Evolutionary conservation across 2,113 vertebrate species (phyloP), one percentile per base, ranked within the genome.

Genomic region (Sialia sialis): DNA sequence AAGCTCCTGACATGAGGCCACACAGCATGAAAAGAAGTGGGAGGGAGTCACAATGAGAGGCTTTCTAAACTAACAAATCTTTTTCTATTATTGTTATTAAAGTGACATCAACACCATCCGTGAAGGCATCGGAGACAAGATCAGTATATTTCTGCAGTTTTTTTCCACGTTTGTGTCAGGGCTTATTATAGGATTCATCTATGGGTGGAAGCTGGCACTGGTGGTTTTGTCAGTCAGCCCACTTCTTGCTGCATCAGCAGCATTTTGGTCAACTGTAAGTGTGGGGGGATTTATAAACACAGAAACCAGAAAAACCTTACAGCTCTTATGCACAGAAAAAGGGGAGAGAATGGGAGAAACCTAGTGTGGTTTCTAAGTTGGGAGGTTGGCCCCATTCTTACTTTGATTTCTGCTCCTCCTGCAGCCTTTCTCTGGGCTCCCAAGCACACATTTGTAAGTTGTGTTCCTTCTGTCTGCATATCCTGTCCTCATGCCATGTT

Each of bases 41-140:
- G 36, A 30, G 46, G 55, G 38, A 83, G 8, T 23, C 58, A 67
- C 16, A 48, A 46, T 29, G 16, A 79, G 66, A 89, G 10, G 21
- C 38, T 59, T 54, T 88, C 39, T 82, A 91, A 93, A 10, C 56
- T 96, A 93, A 96, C 67, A 58, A 34, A 26, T 59, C 16, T 56
- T 34, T 89, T 39, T 55, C 68, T 87, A 11, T 91, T 79, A 2
- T 79, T 83, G 15, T 88, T 88, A 17, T 96, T 91, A 38, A 94
- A 98, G 98, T 69, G 98, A 98, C 82, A 98, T 98, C 91, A 98
- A 98, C 89, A 98, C 94, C 30, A 98, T 98, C 83, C 97, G 97
- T 0, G 97, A 98, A 69, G 98, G 98, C 44, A 97, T 98, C 2
- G 97, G 98, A 75, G 98, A 98, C 95, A 98, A 98, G 75, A 97